These are phyloP conservation scores for Mamestra brassicae DNA, from an alignment of 2,888 invertebrate species.

Conservation along the genomic window DNA sequence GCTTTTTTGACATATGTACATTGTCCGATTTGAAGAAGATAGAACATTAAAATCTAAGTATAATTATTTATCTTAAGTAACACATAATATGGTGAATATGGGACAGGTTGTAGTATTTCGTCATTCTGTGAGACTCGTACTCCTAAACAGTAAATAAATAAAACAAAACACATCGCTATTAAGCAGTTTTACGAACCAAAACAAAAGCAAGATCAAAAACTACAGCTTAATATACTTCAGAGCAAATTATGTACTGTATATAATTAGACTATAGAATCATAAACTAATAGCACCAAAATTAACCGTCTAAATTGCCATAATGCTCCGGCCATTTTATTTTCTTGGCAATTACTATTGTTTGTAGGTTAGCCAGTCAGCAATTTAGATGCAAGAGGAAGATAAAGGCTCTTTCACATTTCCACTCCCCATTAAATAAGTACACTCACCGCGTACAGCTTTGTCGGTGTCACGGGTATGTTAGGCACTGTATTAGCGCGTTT, in stretches of 20 bases:
- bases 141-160: too few relatives aligned
- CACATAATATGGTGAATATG: too few relatives aligned
- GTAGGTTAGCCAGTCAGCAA: background rate
- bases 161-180: too few relatives aligned
- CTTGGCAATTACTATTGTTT: background rate
- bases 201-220: background rate
- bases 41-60: background rate
- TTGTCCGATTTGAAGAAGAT: background rate
- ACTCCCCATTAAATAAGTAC: background rate
- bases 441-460: conserved; percentile 74
- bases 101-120: too few relatives aligned
- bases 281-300: conserved; percentile 6
- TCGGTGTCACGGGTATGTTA: conserved; percentile 70
- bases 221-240: background rate
- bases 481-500: conserved; percentile 80
- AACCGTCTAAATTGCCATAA: background rate
- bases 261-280: conserved; percentile 18
- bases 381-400: conserved; percentile 14
- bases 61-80: too few relatives aligned
- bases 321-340: background rate
- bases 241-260: background rate
- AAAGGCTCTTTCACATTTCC: background rate
- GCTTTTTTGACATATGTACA: background rate
- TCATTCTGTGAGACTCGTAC: too few relatives aligned
- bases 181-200: too few relatives aligned